These are phyloP conservation scores for Dasyprocta punctata DNA, from an alignment of 2,113 vertebrate species.

Conservation along the genomic window DNA sequence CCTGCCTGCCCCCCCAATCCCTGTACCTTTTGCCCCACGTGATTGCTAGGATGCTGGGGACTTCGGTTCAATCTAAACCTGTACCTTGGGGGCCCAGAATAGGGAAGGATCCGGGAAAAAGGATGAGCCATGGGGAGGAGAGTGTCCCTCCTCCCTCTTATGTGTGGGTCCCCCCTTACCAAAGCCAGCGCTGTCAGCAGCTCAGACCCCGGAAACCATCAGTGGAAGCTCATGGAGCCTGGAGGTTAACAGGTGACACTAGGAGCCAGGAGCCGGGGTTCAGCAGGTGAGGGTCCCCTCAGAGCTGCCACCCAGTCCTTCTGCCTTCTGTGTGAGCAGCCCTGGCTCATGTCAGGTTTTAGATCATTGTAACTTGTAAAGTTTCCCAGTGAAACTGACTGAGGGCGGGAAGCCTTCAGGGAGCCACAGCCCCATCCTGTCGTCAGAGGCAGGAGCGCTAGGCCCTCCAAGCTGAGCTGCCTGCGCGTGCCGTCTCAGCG, in stretches of 20 bases:
- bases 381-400: not conserved
- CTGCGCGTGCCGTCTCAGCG: not conserved
- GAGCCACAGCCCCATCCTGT: fast-evolving
- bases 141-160: not conserved
- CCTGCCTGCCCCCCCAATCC: fast-evolving
- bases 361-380: not conserved
- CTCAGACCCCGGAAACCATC: not conserved
- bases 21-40: not conserved
- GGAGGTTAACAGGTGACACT: too few relatives aligned
- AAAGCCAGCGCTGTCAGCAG: not conserved
- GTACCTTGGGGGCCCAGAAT: not conserved
- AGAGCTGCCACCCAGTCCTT: not conserved
- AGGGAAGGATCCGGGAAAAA: not conserved
- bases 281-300: not conserved
- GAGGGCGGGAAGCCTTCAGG: not conserved
- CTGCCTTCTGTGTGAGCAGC: not conserved
- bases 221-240: fast-evolving
- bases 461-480: not conserved
- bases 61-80: not conserved
- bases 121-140: not conserved
- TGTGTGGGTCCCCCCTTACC: not conserved
- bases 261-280: not conserved
- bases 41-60: not conserved
- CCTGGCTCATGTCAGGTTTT: not conserved
- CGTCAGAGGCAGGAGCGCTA: fast-evolving